phyloP scores from a whole-genome alignment of 2,888 invertebrate species.

The Drosophila phalerata region DNA sequence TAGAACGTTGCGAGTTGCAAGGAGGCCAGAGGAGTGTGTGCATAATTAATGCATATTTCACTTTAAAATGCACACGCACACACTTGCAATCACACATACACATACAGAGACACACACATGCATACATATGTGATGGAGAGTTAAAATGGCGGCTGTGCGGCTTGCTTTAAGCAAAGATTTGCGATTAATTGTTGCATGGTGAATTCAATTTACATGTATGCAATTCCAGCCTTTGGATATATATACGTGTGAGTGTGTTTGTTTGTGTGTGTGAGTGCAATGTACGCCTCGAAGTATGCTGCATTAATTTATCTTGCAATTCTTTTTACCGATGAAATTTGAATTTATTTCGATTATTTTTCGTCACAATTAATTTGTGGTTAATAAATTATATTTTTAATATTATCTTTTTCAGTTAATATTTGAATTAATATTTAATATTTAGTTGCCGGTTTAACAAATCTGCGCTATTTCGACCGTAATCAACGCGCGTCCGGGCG shows the following conservation, averaged over 20 bases:
- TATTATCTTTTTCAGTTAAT: neutral
- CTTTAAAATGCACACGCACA: slow-evolving; percentile 72
- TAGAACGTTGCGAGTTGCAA: slow-evolving; percentile 29
- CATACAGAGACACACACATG: slow-evolving; percentile 35
- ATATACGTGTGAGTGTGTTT: slow-evolving; percentile 21
- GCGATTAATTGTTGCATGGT: slow-evolving; percentile 83
- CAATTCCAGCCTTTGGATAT: slow-evolving; percentile 10
- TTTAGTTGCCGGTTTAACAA: slow-evolving; percentile 49
- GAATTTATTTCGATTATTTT: slow-evolving; percentile 16
- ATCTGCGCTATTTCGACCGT: slow-evolving; percentile 50
- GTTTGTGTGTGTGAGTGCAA: slow-evolving; percentile 30
- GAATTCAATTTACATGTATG: slow-evolving; percentile 70
- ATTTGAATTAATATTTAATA: slow-evolving; percentile 25
- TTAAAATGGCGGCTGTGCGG: slow-evolving; percentile 64
- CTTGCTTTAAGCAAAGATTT: slow-evolving; percentile 79
- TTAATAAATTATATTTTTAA: slow-evolving; percentile 3
- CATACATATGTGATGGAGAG: slow-evolving; percentile 30
- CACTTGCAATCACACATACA: slow-evolving; percentile 34
- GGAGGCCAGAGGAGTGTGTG: slow-evolving; percentile 60
- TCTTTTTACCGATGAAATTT: slow-evolving; percentile 14
- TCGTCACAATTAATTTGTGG: slow-evolving; percentile 8
- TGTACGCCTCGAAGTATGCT: slow-evolving; percentile 61
- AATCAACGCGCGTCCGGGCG: slow-evolving; percentile 80
- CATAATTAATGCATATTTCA: slow-evolving; percentile 81
- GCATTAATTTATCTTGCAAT: slow-evolving; percentile 1